phyloP scores from a whole-genome alignment of 2,888 invertebrate genomes.

The Anarsia innoxiella region DNA sequence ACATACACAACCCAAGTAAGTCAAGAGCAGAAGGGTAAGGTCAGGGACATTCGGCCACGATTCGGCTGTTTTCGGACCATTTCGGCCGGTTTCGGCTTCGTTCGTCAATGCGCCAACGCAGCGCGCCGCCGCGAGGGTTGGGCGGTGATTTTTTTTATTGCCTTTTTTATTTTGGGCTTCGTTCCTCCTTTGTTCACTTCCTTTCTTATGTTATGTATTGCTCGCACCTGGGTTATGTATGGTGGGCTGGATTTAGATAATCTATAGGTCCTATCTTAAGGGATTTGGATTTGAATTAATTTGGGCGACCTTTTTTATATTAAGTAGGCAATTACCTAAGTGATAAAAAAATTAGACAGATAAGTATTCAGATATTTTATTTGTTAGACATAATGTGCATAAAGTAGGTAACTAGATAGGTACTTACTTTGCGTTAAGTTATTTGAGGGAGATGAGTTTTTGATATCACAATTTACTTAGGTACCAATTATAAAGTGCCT shows the following conservation, averaged over 20 bases:
- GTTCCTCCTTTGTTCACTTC: conserved; percentile 18
- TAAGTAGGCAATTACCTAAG: no score
- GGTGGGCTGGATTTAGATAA: conserved; percentile 1
- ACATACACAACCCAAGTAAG: conserved; percentile 31
- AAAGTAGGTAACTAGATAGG: no score
- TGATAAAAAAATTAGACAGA: no score
- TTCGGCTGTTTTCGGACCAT: conserved; percentile 47
- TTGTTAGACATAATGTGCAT: no score
- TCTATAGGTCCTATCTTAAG: not conserved
- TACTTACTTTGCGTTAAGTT: no score
- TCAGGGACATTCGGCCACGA: conserved; percentile 37
- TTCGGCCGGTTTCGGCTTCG: conserved; percentile 48
- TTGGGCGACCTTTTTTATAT: no score
- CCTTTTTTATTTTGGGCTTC: conserved; percentile 22
- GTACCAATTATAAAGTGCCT: no score
- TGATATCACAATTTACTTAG: no score
- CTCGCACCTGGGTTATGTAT: conserved; percentile 9
- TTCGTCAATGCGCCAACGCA: conserved; percentile 38
- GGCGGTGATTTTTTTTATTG: conserved; percentile 33
- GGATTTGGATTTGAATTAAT: no score
- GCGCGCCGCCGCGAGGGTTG: conserved; percentile 43
- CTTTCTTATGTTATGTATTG: conserved; percentile 5
- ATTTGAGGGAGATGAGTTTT: no score
- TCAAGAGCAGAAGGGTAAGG: conserved; percentile 58
- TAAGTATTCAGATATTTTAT: no score